Evolutionary conservation across 2,888 invertebrate species (phyloP), one percentile per base, ranked within the genome.

Genomic region (Trachelus tabidus): DNA sequence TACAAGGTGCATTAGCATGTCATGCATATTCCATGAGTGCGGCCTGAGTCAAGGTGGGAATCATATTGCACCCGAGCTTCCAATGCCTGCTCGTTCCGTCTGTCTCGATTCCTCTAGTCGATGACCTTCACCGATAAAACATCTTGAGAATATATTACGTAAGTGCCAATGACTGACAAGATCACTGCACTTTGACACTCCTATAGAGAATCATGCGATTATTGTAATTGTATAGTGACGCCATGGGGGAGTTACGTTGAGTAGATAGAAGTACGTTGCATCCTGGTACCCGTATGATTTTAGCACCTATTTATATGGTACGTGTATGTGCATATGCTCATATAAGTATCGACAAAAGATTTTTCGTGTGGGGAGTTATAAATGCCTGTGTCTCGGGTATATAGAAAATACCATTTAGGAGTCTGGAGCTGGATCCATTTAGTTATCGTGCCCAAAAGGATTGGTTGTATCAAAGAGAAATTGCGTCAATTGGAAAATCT

Each of bases 21-120:
- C 90, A 90, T 90, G 88, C 89, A 90, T 90, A 90, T 90, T 90
- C 88, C 81, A 90, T 90, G 87, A 89, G 86, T 83, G 79, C 82
- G 15, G 80, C 81, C 79, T 81, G 76, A 79, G 81, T 80, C 76
- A 83, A 84, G 79, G 77, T 77, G 77, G 83, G 82, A 86, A 85
- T 87, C 83, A 83, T 86, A 85, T 86, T 84, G 84, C 85, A 80
- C 82, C 82, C 81, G 79, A 34, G 81, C 79, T 74, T 23, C 74
- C 35, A 74, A 30, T 34, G 74, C 35, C 74, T 35, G 74, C 74
- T 34, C 30, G 37, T 34, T 35, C 31, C n/a, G 74, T 30, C 31
- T 71, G 71, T 12, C 33, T 71, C 31, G 71, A 31, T 23, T 12
- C 71, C 31, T 79, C 82, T 79, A 76, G 81, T 74, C 73, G 79